phyloP scores from a whole-genome alignment of 2,888 invertebrate genomes.

The Pachydiplax longipennis region DNA sequence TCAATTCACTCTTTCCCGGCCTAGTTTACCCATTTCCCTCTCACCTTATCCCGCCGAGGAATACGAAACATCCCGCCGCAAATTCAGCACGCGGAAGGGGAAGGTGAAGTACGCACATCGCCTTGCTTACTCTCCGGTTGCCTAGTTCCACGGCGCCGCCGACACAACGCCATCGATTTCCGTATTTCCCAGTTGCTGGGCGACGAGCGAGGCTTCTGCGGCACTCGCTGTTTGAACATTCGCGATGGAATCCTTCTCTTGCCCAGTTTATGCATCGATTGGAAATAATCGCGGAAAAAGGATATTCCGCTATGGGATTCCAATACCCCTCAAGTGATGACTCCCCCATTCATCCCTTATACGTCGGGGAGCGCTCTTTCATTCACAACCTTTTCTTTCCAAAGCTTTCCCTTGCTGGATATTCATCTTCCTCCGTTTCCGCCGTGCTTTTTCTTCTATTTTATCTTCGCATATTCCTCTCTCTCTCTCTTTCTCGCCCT shows the following conservation, averaged over 20 bases:
- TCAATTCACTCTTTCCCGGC: no score
- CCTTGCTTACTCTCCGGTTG: background rate
- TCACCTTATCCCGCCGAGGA: background rate
- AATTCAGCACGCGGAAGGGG: background rate
- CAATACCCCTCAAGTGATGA: background rate
- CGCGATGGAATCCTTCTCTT: slow-evolving; percentile 4
- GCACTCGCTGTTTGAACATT: background rate
- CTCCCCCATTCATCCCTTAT: background rate
- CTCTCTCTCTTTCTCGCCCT: background rate
- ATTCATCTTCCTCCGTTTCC: no score
- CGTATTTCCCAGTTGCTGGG: slow-evolving; percentile 32
- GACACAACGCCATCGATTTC: slow-evolving; percentile 24
- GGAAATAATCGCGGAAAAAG: background rate
- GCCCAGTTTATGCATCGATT: slow-evolving; percentile 31
- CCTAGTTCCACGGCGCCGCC: background rate
- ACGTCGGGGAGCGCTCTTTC: background rate
- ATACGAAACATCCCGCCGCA: background rate
- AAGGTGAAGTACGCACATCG: background rate
- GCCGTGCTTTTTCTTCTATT: background rate
- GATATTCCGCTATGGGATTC: background rate
- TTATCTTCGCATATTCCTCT: background rate
- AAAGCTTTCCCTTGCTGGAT: no score
- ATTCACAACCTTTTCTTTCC: background rate
- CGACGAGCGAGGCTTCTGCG: background rate
- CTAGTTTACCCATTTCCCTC: no score